Base-by-base conservation (phyloP, 1,140 invertebrate species). In the Calephelis virginiensis region DNA sequence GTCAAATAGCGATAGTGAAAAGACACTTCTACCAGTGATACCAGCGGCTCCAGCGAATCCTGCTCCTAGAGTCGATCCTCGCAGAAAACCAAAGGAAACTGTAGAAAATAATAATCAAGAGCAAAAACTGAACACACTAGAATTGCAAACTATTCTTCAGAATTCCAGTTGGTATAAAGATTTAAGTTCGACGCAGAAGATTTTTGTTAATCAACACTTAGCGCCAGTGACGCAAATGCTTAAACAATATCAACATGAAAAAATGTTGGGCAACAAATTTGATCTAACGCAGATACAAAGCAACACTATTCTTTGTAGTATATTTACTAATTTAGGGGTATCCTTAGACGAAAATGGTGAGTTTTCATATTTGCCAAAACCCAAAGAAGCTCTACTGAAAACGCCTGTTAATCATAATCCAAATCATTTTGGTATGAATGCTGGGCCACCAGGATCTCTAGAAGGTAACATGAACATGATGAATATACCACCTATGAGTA, bases 81-180 rank as follows among this genome's bases (percentile, higher is more conserved):
- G 93, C 13, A 92, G 93, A 73, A 93, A 93, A 77, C 88, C 91
- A 11, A 89, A 92, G 65, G 92, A 93, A 65, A 64, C 72, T 47
- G 49, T 10, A 59, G 86, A 90, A 62, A 81, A 61, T 69, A 65
- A 77, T 64, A 68, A 69, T 61, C 69, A 75, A 70, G 82, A 90
- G 38, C 76, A 78, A 65, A 92, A 90, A 78, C 61, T 73, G 85
- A 92, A 78, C 78, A 83, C 40, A 77, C 93, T 90, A 90, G 91
- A 92, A 59, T 71, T 94, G 73, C 89, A 93, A 78, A 92, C 83
- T 45, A 89, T 94, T 47, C 76, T 94, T 49, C 93, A 94, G 82
- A 92, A 89, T 77, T 94, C 94, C 2, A 92, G 91, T 37, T 94
- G 94, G 92, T 95, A 94, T 75, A 94, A 93, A 76, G 93, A 93